phyloP scores from a whole-genome alignment of 2,888 invertebrate genomes.

The Pogonocherus hispidulus region DNA sequence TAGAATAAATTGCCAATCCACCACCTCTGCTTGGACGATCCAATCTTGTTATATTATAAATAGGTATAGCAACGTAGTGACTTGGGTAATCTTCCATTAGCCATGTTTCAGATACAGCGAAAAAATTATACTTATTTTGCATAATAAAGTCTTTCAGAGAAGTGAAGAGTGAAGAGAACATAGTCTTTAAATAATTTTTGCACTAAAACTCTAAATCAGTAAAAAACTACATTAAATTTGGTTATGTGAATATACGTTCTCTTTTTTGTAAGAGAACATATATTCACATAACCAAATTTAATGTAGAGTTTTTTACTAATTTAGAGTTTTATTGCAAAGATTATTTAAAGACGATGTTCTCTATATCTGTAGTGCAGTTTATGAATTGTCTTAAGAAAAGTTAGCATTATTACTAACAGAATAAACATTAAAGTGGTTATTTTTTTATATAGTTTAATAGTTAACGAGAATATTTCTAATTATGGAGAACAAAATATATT shows the following conservation, averaged over 20 bases:
- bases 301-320: background rate
- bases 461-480: no score
- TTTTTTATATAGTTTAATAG: no score
- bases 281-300: conserved; percentile 4
- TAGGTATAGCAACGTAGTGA: background rate
- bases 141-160: background rate
- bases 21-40: background rate
- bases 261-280: background rate
- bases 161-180: background rate
- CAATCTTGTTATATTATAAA: background rate
- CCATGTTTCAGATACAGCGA: background rate
- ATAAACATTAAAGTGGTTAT: no score
- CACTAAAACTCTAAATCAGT: no score
- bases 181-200: no score
- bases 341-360: no score
- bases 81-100: background rate
- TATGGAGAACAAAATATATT: no score
- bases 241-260: background rate
- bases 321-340: no score
- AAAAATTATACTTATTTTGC: background rate
- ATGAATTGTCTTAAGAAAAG: no score
- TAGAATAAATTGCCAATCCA: background rate
- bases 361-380: no score
- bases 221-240: background rate
- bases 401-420: no score